Conservation (phyloP, 2,113 vertebrate genomes). For the Cnemophilus loriae region DNA sequence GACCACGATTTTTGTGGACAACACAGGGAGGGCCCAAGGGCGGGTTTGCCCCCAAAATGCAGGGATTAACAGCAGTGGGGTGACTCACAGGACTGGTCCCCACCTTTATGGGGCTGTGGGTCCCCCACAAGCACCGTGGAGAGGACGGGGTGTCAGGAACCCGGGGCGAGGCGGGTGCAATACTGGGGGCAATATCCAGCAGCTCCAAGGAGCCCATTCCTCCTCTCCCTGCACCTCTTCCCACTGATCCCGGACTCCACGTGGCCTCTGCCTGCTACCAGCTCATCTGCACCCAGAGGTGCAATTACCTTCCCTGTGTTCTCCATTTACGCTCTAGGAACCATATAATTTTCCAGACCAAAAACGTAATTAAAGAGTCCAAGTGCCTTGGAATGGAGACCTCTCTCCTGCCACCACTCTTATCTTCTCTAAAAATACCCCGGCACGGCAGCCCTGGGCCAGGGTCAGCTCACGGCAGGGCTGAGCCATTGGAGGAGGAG, state of each 20-base stretch:
- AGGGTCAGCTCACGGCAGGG: not conserved
- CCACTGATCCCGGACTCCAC: not conserved
- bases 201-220: not conserved
- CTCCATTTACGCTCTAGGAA: not conserved
- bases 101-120: not conserved
- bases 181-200: rapidly evolving
- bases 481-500: not conserved
- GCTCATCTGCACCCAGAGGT: not conserved
- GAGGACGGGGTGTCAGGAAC: not conserved
- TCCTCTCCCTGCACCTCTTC: not conserved
- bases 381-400: not conserved
- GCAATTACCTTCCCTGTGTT: conserved; percentile 28
- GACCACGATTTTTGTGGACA: rapidly evolving
- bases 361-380: conserved; percentile 8
- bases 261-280: not conserved
- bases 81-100: not conserved
- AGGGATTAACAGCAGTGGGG: not conserved
- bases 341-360: not conserved
- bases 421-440: conserved; percentile 29
- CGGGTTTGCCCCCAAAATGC: rapidly evolving
- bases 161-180: rapidly evolving
- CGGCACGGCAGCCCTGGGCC: rapidly evolving
- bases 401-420: not conserved
- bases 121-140: not conserved
- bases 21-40: not conserved